phyloP scores from a whole-genome alignment of 30 jellyfish, hydroid and myxozoan genomes.

The Sanderia malayensis region DNA sequence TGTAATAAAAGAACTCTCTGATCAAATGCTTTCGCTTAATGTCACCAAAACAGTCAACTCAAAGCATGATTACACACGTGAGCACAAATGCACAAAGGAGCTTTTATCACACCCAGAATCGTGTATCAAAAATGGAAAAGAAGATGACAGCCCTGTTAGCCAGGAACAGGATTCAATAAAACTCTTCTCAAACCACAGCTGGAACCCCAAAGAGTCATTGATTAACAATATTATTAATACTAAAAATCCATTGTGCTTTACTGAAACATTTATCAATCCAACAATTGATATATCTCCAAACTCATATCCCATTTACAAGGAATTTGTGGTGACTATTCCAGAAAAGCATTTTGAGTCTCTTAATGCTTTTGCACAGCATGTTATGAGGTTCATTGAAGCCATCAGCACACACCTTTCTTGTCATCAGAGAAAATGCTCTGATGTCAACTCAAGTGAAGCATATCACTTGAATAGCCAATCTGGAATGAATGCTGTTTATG shows the following conservation, averaged over 20 bases:
- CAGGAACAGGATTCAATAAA: neutral
- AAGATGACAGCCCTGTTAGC: neutral
- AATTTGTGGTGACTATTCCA: constrained; percentile 7
- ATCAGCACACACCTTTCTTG: neutral
- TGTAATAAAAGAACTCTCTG: no score
- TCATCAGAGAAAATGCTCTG: neutral
- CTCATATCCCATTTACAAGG: constrained; percentile 33
- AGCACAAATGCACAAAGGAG: no score
- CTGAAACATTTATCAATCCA: constrained; percentile 36
- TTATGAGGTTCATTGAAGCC: neutral
- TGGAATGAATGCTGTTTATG: neutral
- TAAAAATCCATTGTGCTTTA: neutral
- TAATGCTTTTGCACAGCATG: neutral
- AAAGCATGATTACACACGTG: no score
- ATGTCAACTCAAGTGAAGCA: neutral
- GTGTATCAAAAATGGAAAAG: neutral
- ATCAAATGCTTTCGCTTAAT: no score
- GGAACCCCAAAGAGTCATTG: neutral
- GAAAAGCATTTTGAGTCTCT: neutral
- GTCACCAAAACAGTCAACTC: no score
- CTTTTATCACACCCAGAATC: no score
- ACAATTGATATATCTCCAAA: constrained; percentile 33
- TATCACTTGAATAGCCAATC: neutral
- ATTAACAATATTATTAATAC: neutral
- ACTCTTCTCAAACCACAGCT: neutral